Evolutionary conservation across 2,888 invertebrate genomes (phyloP), one percentile per base, ranked within the genome.

Genomic region (Xestobium rufovillosum): DNA sequence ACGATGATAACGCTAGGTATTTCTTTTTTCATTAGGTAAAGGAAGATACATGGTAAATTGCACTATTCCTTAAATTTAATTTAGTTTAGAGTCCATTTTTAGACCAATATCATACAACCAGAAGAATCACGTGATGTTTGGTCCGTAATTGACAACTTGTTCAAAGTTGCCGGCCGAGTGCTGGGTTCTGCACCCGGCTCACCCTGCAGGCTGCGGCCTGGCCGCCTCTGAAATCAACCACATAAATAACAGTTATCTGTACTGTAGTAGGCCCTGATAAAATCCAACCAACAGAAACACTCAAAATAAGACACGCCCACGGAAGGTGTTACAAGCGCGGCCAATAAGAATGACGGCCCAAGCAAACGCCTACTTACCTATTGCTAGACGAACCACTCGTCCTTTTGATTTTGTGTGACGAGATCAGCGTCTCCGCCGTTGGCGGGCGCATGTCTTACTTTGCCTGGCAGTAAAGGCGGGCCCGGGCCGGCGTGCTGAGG

Each of bases 311-410:
- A n/a, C n/a, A n/a, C n/a, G n/a, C n/a, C n/a, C n/a, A n/a, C n/a
- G n/a, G n/a, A n/a, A n/a, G n/a, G n/a, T n/a, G n/a, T n/a, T n/a
- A n/a, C n/a, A n/a, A n/a, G n/a, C n/a, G n/a, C n/a, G n/a, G n/a
- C n/a, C n/a, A n/a, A n/a, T n/a, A n/a, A n/a, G n/a, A n/a, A n/a
- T n/a, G n/a, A n/a, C n/a, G n/a, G n/a, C n/a, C n/a, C 23, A 19
- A n/a, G 23, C 23, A 19, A 19, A 19, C 23, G 23, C n/a, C n/a
- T n/a, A 19, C 73, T 69, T 51, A 74, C 73, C 73, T 73, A 75
- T 71, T 68, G 66, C 72, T 73, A 80, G 73, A 87, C 87, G 76
- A 86, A 87, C 88, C 88, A 89, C 75, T 89, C 88, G 76, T 88
- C 88, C 70, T 88, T 88, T 73, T 87, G 75, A 65, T 84, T 72